Base-by-base conservation (phyloP, 2,888 invertebrate genomes). In the Xestia rhomboidea region DNA sequence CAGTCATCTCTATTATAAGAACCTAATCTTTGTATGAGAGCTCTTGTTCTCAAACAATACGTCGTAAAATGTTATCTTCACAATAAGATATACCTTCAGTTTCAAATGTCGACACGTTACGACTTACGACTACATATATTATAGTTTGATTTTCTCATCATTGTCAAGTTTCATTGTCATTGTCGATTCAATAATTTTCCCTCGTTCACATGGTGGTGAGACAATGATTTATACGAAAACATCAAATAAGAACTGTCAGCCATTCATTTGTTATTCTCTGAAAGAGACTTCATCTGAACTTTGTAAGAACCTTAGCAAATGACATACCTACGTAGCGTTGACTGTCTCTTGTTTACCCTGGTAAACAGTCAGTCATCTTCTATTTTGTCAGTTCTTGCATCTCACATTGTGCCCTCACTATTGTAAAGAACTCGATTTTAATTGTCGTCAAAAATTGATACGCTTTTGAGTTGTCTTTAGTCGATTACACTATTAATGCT, bases 141-240 rank as follows among this genome's bases (percentile, higher is more conserved):
- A 66, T 66, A 64, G 51, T 68, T 63, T 34, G 27, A 63, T 74
- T 72, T 76, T 76, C 68, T 63, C 83, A 83, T 72, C 80, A 83
- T 66, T 83, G 60, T 82, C 34, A 30, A 44, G 84, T 79, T 79
- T 84, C 60, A 82, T 82, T 69, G 77, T 69, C 64, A 82, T 60
- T 77, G 46, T 54, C 62, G 49, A 77, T 82, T 60, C 41, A 66
- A 79, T 81, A 67, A 70, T 77, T 77, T 81, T 78, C 57, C 54
- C 44, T 70, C 30, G 54, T 69, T 78, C 54, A 44, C 66, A 54
- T 57, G 41, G 34, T 6, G 41, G 13, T 13, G 41, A 71, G 34
- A 81, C 57, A 72, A 81, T 64, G 63, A 79, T 83, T 70, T 54
- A 60, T 66, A 73, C 51, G 62, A 80, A 73, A 81, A 73, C 66